Base-by-base conservation (phyloP, 2,888 invertebrate species). In the Mimachlamys varia region DNA sequence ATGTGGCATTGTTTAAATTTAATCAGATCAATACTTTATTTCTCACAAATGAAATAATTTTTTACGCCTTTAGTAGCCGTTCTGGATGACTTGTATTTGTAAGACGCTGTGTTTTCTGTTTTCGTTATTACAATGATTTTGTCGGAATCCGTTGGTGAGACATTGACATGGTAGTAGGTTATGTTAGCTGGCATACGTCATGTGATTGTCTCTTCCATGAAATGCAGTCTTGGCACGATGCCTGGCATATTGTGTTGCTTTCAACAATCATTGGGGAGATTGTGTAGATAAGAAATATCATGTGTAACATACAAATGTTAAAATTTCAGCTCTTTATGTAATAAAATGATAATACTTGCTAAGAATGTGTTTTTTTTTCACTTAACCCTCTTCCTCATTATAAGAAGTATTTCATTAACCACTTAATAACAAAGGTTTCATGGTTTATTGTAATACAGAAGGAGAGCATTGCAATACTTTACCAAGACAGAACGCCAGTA, bases 241-340 rank as follows among this genome's bases (percentile, higher is more conserved):
- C 33, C 76, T 33, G 76, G 33, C 76, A 27, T 76, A 44, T 44
- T 5, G 44, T 44, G 15, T 76, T 76, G 76, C 76, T 76, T 76
- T 76, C 33, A 76, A 76, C 76, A 76, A 76, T 76, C 76, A 33
- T 76, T 76, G 76, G 76, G 76, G 76, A 76, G 76, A 76, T 76
- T 76, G 76, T 76, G 33, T 76, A 76, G 76, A 33, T 76, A 53
- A 53, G 15, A 12, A 76, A 76, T 76, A 76, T 22, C 58, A 58
- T 19, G 53, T 62, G 76, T 76, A 76, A 76, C 76, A 76, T 76
- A 76, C 76, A 76, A 76, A 33, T 76, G 62, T 62, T 53, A 53
- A 44, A 58, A 58, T n/a, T 58, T 76, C 76, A 76, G 76, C 76
- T 76, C 76, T 76, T 76, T 76, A 76, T 76, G 27, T 76, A 76